phyloP scores from a whole-genome alignment of 2,888 invertebrate species.

The Phania funesta region DNA sequence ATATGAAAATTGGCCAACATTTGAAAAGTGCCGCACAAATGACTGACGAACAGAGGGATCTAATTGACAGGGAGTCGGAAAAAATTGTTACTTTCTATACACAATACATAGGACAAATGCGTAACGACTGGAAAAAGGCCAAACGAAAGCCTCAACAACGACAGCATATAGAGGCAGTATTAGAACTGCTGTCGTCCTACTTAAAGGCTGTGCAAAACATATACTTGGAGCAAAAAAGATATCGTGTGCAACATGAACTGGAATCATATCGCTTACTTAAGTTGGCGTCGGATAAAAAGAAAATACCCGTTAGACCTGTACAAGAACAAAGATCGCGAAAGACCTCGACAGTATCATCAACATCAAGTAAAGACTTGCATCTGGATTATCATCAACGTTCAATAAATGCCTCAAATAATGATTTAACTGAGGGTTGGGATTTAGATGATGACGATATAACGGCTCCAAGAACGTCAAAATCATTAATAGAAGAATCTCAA shows the following conservation, averaged over 20 bases:
- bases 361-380: constrained; percentile 74
- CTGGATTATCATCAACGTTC: constrained; percentile 37
- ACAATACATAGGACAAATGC: constrained; percentile 88
- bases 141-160: constrained; percentile 84
- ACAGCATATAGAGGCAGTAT: constrained; percentile 89
- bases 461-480: constrained; percentile 43
- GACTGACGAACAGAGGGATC: constrained; percentile 91
- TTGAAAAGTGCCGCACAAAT: constrained; percentile 86
- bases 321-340: constrained; percentile 70
- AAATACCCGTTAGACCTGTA: constrained; percentile 76
- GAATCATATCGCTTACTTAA: constrained; percentile 91
- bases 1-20: constrained; percentile 90
- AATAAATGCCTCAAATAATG: constrained; percentile 22
- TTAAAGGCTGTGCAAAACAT: constrained; percentile 92
- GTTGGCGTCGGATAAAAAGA: constrained; percentile 82
- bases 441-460: constrained; percentile 65
- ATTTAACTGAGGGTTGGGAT: constrained; percentile 64
- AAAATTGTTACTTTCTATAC: constrained; percentile 91
- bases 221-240: constrained; percentile 93
- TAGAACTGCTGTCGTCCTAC: constrained; percentile 89
- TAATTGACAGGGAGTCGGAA: constrained; percentile 92
- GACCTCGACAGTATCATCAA: constrained; percentile 36
- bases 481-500: constrained; percentile 3
- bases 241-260: constrained; percentile 91
- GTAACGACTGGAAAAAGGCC: constrained; percentile 83